Base-by-base conservation (phyloP, 2,888 invertebrate species). In the Plusia festucae region DNA sequence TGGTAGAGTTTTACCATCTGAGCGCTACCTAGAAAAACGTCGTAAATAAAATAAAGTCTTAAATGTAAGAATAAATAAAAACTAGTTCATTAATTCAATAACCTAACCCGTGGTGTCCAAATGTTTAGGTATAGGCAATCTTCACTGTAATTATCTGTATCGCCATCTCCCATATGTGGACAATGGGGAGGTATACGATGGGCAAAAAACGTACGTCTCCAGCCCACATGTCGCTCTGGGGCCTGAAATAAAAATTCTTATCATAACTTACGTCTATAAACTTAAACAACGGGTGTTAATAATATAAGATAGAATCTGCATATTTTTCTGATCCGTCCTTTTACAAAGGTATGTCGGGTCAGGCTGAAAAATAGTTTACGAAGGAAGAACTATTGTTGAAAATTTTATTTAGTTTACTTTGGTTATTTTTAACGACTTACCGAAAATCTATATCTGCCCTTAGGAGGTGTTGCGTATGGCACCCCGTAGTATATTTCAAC, bases 51-150 rank as follows among this genome's bases (percentile, higher is more conserved):
- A 52, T 72, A 65, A 27, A 68, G 3, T 1, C 53, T 68, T 27
- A 67, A 58, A 59, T 15, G n/a, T 55, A 24, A 16, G 27, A 16
- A 20, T 46, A 52, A 44, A 34, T 24, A 20, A 11, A 60, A 49
- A 30, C 20, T 20, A 22, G 40, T n/a, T 9, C 8, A 27, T 44
- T 44, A 55, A 46, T 27, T 27, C 13, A 16, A 15, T 55, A 51
- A 1, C 67, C 83, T 76, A 81, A 97, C 97, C 95, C 97, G 96
- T 53, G 99, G 97, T 2, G 97, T 96, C 98, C 98, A 99, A 72
- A 99, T 97, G 86, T 98, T 99, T 57, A 99, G 91, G 86, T 97
- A 98, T n/a, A 99, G 95, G 84, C 99, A 99, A 90, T 99, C 98
- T 93, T 98, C 98, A 70, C 93, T 96, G 84, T 81, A 89, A 79